Percentiles rank a stretch among this genome's conserved stretches.
phyloP scores from a whole-genome alignment of 2,888 invertebrate species.

The Morpho achilles region DNA sequence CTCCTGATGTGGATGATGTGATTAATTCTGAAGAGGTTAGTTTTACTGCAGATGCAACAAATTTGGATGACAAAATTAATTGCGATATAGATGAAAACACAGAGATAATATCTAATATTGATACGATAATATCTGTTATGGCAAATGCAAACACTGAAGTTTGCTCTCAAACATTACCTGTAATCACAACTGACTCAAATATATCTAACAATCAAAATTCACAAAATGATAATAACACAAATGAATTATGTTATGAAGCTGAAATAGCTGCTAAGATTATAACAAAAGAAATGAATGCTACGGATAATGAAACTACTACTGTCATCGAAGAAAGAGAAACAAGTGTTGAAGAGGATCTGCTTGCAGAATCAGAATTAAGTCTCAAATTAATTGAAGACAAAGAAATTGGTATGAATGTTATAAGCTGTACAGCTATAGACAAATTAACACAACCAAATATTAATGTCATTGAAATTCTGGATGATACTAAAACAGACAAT shows the following conservation, averaged over 20 bases:
- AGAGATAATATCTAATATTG: no score
- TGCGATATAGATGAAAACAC: not conserved
- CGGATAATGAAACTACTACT: not conserved
- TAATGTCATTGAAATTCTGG: constrained; percentile 5
- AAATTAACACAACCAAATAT: no score
- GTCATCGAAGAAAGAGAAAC: not conserved
- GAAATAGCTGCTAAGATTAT: constrained; percentile 18
- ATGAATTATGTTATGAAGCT: constrained; percentile 9
- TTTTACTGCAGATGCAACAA: not conserved
- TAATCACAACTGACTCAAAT: no score
- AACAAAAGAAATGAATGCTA: constrained; percentile 14
- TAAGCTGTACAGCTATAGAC: no score
- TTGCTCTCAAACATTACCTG: no score
- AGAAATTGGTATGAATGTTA: no score
- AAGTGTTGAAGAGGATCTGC: not conserved
- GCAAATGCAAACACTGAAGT: no score
- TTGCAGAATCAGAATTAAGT: no score
- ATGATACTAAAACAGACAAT: constrained; percentile 4
- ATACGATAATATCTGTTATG: no score
- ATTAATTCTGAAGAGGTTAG: not conserved
- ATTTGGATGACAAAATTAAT: not conserved
- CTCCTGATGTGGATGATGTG: constrained; percentile 27
- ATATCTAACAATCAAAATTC: constrained; percentile 1
- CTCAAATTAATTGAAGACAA: no score
- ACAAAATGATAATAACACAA: not conserved